Evolutionary conservation across 2,888 invertebrate genomes (phyloP).

Genomic region (Polydrusus cervinus): DNA sequence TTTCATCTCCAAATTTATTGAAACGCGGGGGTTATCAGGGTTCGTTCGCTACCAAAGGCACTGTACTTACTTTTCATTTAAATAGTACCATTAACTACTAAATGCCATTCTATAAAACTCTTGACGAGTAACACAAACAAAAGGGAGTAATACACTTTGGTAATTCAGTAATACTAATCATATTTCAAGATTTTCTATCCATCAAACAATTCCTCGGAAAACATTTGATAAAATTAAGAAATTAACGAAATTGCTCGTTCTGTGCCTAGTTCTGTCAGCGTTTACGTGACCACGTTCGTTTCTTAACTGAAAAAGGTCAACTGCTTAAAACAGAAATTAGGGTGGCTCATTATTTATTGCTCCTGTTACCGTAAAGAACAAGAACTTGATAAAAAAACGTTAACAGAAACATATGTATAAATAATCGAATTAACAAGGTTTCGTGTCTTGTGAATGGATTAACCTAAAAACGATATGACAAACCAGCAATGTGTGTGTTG

Average conservation of each 20-base stretch:
- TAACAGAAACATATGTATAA: constrained; percentile 10
- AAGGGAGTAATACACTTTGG: background rate
- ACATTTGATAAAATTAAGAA: too few species aligned
- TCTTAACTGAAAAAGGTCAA: constrained; percentile 26
- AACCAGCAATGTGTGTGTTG: too few species aligned
- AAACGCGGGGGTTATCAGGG: too few species aligned
- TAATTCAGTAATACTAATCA: background rate
- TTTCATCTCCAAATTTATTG: too few species aligned
- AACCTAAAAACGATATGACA: too few species aligned
- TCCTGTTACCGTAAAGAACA: background rate
- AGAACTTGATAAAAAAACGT: constrained; percentile 1
- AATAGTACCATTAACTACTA: background rate
- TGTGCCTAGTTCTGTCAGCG: background rate
- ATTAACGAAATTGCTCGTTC: background rate
- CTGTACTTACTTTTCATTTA: background rate
- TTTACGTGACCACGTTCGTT: background rate
- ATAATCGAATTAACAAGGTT: background rate
- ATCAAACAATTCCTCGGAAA: too few species aligned
- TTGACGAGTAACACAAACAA: background rate
- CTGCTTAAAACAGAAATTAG: constrained; percentile 7
- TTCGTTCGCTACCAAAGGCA: too few species aligned
- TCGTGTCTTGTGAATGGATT: too few species aligned
- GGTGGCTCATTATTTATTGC: constrained; percentile 12
- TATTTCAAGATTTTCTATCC: background rate
- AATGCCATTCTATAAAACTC: background rate